phyloP scores from a whole-genome alignment of 2,888 invertebrate genomes.

The Xylota sylvarum region DNA sequence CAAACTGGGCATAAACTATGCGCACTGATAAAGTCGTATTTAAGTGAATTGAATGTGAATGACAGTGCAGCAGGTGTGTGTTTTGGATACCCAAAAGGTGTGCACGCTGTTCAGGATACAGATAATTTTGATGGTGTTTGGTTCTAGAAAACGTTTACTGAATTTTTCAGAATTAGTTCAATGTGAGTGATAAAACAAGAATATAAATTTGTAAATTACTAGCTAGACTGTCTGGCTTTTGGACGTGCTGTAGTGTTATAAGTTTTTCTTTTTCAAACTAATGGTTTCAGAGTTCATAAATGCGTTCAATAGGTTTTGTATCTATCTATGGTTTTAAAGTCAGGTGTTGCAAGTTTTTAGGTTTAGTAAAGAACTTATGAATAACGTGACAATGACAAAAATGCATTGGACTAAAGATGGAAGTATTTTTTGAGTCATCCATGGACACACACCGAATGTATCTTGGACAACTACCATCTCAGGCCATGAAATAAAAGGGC shows the following conservation, averaged over 20 bases:
- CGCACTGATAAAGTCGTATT: constrained; percentile 2
- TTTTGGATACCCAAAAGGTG: background rate
- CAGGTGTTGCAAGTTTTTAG: too few species aligned
- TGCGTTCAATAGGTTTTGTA: too few species aligned
- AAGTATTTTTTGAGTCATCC: too few species aligned
- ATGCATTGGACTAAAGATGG: too few species aligned
- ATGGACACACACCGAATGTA: too few species aligned
- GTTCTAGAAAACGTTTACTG: background rate
- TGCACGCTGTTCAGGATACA: constrained; percentile 18
- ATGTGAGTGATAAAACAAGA: background rate
- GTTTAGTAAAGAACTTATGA: too few species aligned
- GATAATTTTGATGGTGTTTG: background rate
- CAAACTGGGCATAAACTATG: constrained; percentile 41
- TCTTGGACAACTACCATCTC: too few species aligned
- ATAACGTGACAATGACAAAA: too few species aligned
- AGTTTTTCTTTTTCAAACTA: too few species aligned
- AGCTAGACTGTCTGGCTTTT: background rate
- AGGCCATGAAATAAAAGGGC: too few species aligned
- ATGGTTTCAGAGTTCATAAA: too few species aligned
- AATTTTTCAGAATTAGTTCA: background rate
- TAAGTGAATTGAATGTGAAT: constrained; percentile 15
- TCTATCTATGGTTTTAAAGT: too few species aligned
- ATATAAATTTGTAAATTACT: background rate
- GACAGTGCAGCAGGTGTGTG: background rate
- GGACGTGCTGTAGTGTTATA: background rate